Evolutionary conservation across 2,888 invertebrate species (phyloP).

Genomic region (Conomelus anceps): DNA sequence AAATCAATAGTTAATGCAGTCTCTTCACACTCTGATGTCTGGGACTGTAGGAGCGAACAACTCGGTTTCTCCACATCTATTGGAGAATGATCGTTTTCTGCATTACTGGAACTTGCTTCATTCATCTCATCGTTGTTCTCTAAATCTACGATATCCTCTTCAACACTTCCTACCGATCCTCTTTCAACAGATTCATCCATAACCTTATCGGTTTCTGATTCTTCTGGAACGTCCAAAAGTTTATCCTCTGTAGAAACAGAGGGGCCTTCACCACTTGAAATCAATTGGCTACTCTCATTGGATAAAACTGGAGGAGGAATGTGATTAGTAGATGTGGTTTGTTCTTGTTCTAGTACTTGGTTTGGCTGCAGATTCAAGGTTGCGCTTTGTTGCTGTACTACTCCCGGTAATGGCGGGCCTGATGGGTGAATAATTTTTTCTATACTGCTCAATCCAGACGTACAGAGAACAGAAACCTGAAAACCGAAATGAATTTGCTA

Average conservation of each 20-base stretch:
- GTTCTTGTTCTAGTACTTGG: neutral
- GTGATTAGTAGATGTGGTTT: neutral
- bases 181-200: neutral
- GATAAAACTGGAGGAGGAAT: neutral
- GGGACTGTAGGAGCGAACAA: neutral
- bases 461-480: neutral
- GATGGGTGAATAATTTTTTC: neutral
- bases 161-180: too few relatives aligned
- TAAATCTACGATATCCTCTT: too few relatives aligned
- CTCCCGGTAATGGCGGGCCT: neutral
- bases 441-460: neutral
- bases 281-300: neutral
- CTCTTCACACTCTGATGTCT: neutral
- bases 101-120: neutral
- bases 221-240: neutral
- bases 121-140: neutral
- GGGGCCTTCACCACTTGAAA: neutral
- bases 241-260: neutral
- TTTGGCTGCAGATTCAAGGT: neutral
- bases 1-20: neutral
- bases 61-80: neutral
- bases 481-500: neutral
- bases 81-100: neutral
- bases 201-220: neutral
- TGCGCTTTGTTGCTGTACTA: neutral